A percentile compares a stretch with the other conserved stretches of the same genome.
These are phyloP conservation scores for Hiodon alosoides DNA, from an alignment of 2,113 vertebrate species.

Conservation along the genomic window DNA sequence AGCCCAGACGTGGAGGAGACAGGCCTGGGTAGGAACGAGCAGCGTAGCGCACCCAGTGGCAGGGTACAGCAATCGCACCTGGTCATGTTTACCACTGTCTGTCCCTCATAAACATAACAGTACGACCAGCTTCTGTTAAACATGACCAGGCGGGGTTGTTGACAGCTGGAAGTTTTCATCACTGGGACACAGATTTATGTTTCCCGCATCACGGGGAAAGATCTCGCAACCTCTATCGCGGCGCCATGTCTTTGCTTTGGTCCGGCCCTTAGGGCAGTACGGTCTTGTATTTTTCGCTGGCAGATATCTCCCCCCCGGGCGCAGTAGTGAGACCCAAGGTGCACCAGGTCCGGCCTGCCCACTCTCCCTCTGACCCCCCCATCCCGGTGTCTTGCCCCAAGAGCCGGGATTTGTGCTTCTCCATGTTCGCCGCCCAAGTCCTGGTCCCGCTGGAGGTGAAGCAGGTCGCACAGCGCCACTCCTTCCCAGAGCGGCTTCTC, in stretches of 20 bases:
- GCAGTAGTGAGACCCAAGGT: conserved; percentile 90
- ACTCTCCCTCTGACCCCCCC: conserved; percentile 74
- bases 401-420: conserved; percentile 64
- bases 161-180: no score
- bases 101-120: no score
- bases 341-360: conserved; percentile 72
- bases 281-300: background rate
- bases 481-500: conserved; percentile 84
- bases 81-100: no score
- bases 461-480: conserved; percentile 83
- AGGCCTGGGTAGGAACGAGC: conserved; percentile 72
- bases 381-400: conserved; percentile 80
- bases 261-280: no score
- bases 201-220: no score
- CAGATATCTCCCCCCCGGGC: conserved; percentile 57
- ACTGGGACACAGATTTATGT: no score
- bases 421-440: conserved; percentile 68
- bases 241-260: no score
- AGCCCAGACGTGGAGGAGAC: conserved; percentile 95
- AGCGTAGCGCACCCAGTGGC: no score
- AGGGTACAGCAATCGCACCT: no score
- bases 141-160: no score
- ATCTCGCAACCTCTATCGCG: no score
- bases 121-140: no score
- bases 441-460: conserved; percentile 75